Evolutionary conservation across 2,797 vertebrate species (phyloP), one percentile per base, ranked within the genome.

Genomic region (Pogoniulus pusillus): DNA sequence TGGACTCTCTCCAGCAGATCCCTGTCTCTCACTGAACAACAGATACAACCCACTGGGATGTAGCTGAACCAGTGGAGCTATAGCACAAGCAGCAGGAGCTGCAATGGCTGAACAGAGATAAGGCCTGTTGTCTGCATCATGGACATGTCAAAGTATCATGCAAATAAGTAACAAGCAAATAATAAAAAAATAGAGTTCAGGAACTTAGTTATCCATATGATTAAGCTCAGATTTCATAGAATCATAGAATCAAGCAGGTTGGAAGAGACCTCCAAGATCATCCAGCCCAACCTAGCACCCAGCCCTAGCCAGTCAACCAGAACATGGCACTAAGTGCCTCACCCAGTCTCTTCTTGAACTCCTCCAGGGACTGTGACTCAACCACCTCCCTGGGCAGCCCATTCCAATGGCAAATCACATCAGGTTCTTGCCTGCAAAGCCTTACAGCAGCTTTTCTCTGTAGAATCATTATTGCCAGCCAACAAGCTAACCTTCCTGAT

Each of bases 111-210:
- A 76, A 41, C n/a, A 81, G 30, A 18, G 20, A 82, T 54, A 45
- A 47, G n/a, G 34, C 24, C 77, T 17, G 0, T 34, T 60, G 49
- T 45, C 66, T 75, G 59, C 32, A 78, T 29, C 19, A 15, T 1
- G 9, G 43, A 17, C 59, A 59, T 81, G 85, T 80, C 34, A 37
- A 80, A 51, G 26, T 32, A 80, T 30, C 66, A 78, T n/a, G 27
- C 19, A 66, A 26, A 8, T 54, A 54, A 54, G 53, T 39, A 60
- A 37, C 9, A 23, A 66, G 22, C 43, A 79, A 89, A 89, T 41
- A 89, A 82, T 60, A 71, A 83, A 91, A 76, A 93, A 87, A 35
- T 39, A n/a, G 87, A 72, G 57, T 63, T 80, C 30, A 70, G 20
- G 66, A 73, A 53, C 49, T 73, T 58, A 0, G 1, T 77, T 82